A percentile compares a stretch with the other conserved stretches of the same genome.
Evolutionary conservation across 1,140 invertebrate species (phyloP).

Genomic region (Zaprionus taronus): DNA sequence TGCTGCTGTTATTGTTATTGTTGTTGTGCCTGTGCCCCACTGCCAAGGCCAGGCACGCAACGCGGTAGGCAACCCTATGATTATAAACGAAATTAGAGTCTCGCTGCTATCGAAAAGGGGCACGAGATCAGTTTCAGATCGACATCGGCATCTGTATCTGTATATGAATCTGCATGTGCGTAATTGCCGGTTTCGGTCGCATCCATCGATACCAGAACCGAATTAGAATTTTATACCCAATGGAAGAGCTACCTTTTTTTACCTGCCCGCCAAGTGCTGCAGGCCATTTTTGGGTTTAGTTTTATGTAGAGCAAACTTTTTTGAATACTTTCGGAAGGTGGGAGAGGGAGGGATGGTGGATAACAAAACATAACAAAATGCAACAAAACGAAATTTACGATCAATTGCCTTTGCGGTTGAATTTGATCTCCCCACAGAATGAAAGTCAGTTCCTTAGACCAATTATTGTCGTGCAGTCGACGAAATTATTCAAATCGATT

Average conservation of each 20-base stretch:
- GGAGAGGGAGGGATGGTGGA: background rate
- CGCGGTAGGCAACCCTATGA: conserved; percentile 56
- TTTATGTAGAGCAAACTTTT: conserved; percentile 34
- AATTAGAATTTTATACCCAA: conserved; percentile 35
- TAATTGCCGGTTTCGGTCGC: conserved; percentile 55
- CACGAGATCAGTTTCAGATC: conserved; percentile 1
- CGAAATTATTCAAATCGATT: conserved; percentile 43
- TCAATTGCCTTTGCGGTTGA: conserved; percentile 25
- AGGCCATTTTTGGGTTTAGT: conserved; percentile 15
- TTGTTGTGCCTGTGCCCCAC: conserved; percentile 48
- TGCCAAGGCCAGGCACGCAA: conserved; percentile 64
- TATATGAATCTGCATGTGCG: conserved; percentile 60
- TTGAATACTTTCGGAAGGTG: background rate
- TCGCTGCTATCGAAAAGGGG: conserved; percentile 13
- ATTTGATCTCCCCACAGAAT: conserved; percentile 7
- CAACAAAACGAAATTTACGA: conserved; percentile 57
- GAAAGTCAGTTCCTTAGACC: conserved; percentile 7
- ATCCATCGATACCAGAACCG: conserved; percentile 53
- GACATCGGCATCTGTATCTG: background rate
- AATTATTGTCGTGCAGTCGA: conserved; percentile 21
- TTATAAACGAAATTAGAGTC: conserved; percentile 69
- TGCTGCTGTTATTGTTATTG: background rate
- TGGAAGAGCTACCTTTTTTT: background rate
- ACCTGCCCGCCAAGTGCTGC: conserved; percentile 5
- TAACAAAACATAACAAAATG: conserved; percentile 20